phyloP scores from a whole-genome alignment of 2,888 invertebrate genomes.

The Cantharis rufa region DNA sequence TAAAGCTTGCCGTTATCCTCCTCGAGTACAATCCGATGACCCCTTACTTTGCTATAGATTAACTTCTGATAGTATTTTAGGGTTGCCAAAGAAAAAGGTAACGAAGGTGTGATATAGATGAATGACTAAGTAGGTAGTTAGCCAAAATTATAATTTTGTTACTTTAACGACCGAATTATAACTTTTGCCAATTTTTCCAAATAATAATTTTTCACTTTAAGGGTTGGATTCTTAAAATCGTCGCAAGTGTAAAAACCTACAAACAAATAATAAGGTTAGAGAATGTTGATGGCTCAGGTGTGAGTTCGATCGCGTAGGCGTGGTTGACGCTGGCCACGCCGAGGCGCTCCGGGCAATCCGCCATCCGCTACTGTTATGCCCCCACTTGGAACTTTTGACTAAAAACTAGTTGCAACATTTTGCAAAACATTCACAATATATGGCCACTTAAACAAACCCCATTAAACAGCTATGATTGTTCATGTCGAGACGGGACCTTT shows the following conservation, averaged over 20 bases:
- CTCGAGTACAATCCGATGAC: conserved; percentile 53
- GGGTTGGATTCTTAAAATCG: conserved; percentile 33
- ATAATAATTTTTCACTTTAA: conserved; percentile 8
- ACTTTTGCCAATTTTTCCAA: neutral
- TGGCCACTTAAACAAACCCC: conserved; percentile 30
- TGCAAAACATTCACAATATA: conserved; percentile 30
- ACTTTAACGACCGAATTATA: neutral
- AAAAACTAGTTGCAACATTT: conserved; percentile 44
- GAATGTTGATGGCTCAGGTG: conserved; percentile 52
- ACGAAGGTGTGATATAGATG: neutral
- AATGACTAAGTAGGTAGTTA: too few relatives aligned
- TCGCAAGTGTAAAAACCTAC: conserved; percentile 41
- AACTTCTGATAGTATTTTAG: conserved; percentile 27
- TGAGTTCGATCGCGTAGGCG: conserved; percentile 53
- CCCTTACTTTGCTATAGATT: conserved; percentile 47
- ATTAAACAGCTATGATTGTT: conserved; percentile 33
- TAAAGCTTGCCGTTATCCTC: conserved; percentile 50
- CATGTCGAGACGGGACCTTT: conserved; percentile 17
- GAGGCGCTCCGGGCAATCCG: conserved; percentile 46
- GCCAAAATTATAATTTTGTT: neutral
- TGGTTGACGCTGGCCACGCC: conserved; percentile 50
- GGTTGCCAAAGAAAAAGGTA: conserved; percentile 3
- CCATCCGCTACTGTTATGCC: conserved; percentile 49
- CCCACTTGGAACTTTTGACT: conserved; percentile 41
- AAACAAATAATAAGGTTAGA: conserved; percentile 43